Evolutionary conservation across 2,888 invertebrate species (phyloP).

Genomic region (Arenicola marina): DNA sequence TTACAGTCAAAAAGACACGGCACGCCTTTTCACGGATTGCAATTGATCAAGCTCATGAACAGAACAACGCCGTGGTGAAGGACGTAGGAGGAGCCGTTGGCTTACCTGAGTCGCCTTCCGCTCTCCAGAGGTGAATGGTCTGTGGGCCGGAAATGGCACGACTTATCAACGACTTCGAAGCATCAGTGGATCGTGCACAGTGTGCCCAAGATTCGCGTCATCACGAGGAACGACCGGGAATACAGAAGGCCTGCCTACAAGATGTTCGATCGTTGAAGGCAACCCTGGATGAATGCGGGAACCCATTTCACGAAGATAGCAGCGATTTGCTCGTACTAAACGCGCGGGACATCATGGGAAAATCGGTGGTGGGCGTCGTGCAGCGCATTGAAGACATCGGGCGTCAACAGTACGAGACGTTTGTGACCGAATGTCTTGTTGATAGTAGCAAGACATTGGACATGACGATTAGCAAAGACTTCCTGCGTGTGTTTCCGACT

Average conservation of each 20-base stretch:
- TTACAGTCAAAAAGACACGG: constrained; percentile 10
- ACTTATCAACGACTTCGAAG: constrained; percentile 19
- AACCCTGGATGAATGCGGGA: constrained; percentile 17
- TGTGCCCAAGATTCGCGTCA: constrained; percentile 8
- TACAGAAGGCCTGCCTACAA: constrained; percentile 21
- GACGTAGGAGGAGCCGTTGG: constrained; percentile 29
- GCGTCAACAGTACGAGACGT: not conserved
- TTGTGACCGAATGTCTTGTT: not conserved
- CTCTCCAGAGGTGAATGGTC: constrained; percentile 22
- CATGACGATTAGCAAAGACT: not conserved
- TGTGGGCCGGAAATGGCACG: constrained; percentile 27
- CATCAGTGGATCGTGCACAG: constrained; percentile 5
- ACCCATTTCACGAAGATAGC: constrained; percentile 16
- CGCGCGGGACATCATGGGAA: not conserved
- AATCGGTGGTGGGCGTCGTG: not conserved
- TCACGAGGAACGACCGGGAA: constrained; percentile 24
- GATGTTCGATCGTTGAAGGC: constrained; percentile 16
- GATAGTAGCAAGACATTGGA: not conserved
- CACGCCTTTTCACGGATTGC: constrained; percentile 21
- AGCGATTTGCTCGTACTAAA: not conserved
- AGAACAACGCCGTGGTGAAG: constrained; percentile 26
- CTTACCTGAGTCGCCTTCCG: constrained; percentile 24
- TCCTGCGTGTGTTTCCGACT: not conserved
- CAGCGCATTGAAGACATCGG: not conserved
- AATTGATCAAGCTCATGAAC: constrained; percentile 33